These are phyloP conservation scores for Callimorpha dominula DNA, from an alignment of 2,888 invertebrate species.

Conservation along the genomic window DNA sequence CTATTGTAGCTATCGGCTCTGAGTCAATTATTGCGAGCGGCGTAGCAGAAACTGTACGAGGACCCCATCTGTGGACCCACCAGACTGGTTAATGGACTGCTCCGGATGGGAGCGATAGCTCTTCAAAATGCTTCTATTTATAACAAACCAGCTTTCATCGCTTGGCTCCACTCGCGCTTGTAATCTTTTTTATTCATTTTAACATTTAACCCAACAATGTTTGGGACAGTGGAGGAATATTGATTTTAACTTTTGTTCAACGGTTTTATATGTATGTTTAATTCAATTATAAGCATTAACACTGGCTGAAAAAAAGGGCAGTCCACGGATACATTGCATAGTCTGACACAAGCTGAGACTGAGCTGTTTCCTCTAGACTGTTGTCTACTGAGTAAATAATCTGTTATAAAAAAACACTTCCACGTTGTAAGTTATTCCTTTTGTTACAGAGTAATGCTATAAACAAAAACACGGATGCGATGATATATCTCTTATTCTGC, in stretches of 20 bases:
- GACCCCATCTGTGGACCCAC: slow-evolving; percentile 28
- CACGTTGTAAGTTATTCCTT: neutral
- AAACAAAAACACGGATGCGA: slow-evolving; percentile 8
- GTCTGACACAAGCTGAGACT: neutral
- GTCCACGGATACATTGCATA: too few species aligned
- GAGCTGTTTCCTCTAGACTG: neutral
- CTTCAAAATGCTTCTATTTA: slow-evolving; percentile 11
- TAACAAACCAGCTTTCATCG: neutral
- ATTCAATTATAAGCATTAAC: too few species aligned
- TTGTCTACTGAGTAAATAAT: neutral
- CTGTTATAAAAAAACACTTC: neutral
- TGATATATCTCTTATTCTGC: slow-evolving; percentile 1
- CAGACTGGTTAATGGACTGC: slow-evolving; percentile 38
- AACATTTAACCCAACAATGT: neutral
- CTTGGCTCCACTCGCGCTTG: neutral
- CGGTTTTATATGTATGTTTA: too few species aligned
- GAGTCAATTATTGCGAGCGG: slow-evolving; percentile 35
- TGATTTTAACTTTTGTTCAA: neutral
- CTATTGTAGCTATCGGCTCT: slow-evolving; percentile 1
- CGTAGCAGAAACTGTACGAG: slow-evolving; percentile 30
- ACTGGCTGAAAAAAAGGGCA: too few species aligned
- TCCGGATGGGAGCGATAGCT: neutral
- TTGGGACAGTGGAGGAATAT: neutral
- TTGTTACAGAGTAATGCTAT: neutral
- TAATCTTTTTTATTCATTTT: neutral